These are phyloP conservation scores for Zaprionus ornatus DNA, from an alignment of 1,140 invertebrate species.

Conservation along the genomic window DNA sequence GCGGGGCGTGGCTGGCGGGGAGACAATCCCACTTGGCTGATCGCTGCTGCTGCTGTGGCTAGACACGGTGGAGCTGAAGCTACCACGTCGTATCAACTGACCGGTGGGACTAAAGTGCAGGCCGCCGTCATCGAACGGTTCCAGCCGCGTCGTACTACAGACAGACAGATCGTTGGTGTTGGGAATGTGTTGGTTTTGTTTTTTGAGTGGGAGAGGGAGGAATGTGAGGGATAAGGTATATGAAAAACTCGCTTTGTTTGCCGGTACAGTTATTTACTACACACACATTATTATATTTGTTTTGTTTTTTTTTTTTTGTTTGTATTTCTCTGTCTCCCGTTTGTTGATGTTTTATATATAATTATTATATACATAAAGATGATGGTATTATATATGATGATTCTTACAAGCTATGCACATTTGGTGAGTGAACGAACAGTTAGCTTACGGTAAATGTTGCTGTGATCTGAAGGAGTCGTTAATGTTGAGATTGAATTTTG, in stretches of 20 bases:
- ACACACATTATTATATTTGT: neutral
- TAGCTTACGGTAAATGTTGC: conserved; percentile 65
- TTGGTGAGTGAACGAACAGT: conserved; percentile 44
- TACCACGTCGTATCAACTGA: conserved; percentile 55
- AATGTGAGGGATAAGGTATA: conserved; percentile 4
- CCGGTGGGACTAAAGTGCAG: conserved; percentile 51
- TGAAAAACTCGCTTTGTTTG: conserved; percentile 46
- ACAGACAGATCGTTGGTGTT: neutral
- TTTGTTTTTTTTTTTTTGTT: conserved; percentile 18
- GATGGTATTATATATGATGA: conserved; percentile 16
- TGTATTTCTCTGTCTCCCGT: conserved; percentile 24
- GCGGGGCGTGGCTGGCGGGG: conserved; percentile 58
- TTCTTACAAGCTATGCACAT: conserved; percentile 35
- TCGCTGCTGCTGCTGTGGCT: conserved; percentile 64
- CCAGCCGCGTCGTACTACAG: conserved; percentile 51
- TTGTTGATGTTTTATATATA: conserved; percentile 9
- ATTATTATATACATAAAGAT: conserved; percentile 47
- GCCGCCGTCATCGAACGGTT: conserved; percentile 57
- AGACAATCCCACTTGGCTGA: conserved; percentile 31
- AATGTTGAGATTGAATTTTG: conserved; percentile 46
- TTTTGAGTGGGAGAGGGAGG: neutral
- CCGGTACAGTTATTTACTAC: conserved; percentile 28
- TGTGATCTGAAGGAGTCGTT: conserved; percentile 40
- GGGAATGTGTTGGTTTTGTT: neutral
- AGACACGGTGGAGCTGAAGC: conserved; percentile 63